Base-by-base conservation (phyloP, 2,113 vertebrate species). In the Pipa parva region DNA sequence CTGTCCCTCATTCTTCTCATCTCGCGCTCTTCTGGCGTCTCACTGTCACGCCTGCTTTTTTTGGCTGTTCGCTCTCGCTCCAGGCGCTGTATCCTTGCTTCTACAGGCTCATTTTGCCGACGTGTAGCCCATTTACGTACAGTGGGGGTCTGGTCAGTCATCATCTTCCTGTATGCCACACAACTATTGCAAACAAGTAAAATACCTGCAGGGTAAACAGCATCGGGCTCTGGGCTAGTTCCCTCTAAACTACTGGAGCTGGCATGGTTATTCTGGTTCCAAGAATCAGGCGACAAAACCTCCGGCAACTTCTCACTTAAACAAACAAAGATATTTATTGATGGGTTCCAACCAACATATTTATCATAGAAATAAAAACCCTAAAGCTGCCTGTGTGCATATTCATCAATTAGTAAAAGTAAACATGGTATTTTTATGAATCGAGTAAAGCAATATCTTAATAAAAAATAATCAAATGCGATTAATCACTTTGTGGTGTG, bases 151-250 rank as follows among this genome's bases (percentile, higher is more conserved):
- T 97, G 93, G 0, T 88, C 82, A 58, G 93, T 90, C 36, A 94
- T 82, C 3, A 98, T 78, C 81, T 94, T 92, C 4, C 97, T 93
- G 48, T 97, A 98, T 2, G 93, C 92, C 2, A 91, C 79, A 3
- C 94, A 98, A 79, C 90, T 95, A 87, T 99, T 98, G 81, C 95
- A 99, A 63, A 99, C 93, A 22, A 98, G 90, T 73, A 99, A 88
- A 49, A 97, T 86, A 25, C 93, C 92, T 0, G 94, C 93, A 0
- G 95, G 96, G 57, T 94, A 95, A 66, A 98, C 93, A 64, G 87
- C 77, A 77, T 83, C 87, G 31, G 94, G 87, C 71, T 93, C 80
- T 79, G 69, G 11, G 71, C 83, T 81, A 50, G 83, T 87, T 4
- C 81, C 84, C 63, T 84, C 83, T 0, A 72, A 12, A 0, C 72